A percentile compares a stretch with the other conserved stretches of the same genome.
These are phyloP conservation scores for Chelonia mydas DNA, from an alignment of 2,797 vertebrate species.

Conservation along the genomic window DNA sequence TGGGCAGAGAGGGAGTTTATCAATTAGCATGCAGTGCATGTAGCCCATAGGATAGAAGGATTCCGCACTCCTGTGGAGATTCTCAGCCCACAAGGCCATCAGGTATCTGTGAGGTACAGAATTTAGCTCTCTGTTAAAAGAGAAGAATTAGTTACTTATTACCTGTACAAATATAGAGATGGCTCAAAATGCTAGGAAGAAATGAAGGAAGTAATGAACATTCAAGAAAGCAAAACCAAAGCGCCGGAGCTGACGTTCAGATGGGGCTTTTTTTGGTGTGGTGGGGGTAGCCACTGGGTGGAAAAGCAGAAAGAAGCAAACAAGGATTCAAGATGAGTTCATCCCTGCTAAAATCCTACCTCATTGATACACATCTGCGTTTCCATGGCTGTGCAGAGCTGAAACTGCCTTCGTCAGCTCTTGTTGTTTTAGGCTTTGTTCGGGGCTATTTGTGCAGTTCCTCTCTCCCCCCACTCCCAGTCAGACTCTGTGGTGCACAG, in stretches of 20 bases:
- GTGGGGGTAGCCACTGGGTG: slow-evolving; percentile 42
- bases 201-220: fast-evolving
- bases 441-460: slow-evolving; percentile 52
- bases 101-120: fast-evolving
- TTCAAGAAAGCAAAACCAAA: fast-evolving
- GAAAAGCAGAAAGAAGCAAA: slow-evolving; percentile 50
- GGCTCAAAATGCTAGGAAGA: fast-evolving
- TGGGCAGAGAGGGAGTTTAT: background rate
- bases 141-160: background rate
- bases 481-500: slow-evolving; percentile 58
- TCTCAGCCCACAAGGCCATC: background rate
- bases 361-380: slow-evolving; percentile 68
- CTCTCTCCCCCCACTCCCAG: slow-evolving; percentile 5
- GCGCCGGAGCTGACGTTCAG: background rate
- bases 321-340: slow-evolving; percentile 69
- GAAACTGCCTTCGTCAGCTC: slow-evolving; percentile 45
- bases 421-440: slow-evolving; percentile 53
- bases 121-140: background rate
- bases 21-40: fast-evolving
- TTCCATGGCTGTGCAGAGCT: slow-evolving; percentile 38
- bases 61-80: background rate
- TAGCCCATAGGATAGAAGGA: background rate
- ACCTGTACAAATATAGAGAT: background rate
- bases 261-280: background rate
- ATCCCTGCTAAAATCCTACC: slow-evolving; percentile 21